These are phyloP conservation scores for Apeira syringaria DNA, from an alignment of 2,888 invertebrate genomes.

Conservation along the genomic window DNA sequence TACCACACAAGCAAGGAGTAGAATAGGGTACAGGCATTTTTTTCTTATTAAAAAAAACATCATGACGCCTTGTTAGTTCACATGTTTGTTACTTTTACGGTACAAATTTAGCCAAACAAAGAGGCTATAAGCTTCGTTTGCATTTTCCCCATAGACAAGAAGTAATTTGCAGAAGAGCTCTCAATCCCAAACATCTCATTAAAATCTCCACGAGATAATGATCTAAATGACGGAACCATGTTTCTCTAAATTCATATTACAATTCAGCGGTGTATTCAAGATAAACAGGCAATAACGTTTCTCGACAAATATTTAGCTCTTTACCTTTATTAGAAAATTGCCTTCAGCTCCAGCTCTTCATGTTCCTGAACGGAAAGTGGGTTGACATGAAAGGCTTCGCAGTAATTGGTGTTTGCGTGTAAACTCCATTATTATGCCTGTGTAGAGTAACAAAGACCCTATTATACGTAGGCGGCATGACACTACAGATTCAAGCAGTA, in stretches of 20 bases:
- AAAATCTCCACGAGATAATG: conserved; percentile 7
- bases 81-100: no score
- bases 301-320: conserved; percentile 43
- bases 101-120: no score
- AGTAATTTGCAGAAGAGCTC: conserved; percentile 10
- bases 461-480: conserved; percentile 38
- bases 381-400: conserved; percentile 56
- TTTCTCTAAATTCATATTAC: conserved; percentile 17
- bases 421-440: conserved; percentile 54
- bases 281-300: conserved; percentile 33
- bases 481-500: conserved; percentile 2
- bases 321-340: conserved; percentile 57
- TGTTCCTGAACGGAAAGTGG: conserved; percentile 51
- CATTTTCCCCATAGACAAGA: no score
- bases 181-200: conserved; percentile 13
- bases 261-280: conserved; percentile 14
- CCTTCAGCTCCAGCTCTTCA: conserved; percentile 37
- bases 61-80: no score
- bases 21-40: no score
- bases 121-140: no score
- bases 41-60: no score
- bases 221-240: conserved; percentile 16
- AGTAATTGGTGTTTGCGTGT: conserved; percentile 60
- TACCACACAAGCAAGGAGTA: no score
- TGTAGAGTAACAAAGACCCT: conserved; percentile 45